These are phyloP conservation scores for Caenorhabditis imperialis DNA, from an alignment of 2,888 invertebrate genomes.

Conservation along the genomic window DNA sequence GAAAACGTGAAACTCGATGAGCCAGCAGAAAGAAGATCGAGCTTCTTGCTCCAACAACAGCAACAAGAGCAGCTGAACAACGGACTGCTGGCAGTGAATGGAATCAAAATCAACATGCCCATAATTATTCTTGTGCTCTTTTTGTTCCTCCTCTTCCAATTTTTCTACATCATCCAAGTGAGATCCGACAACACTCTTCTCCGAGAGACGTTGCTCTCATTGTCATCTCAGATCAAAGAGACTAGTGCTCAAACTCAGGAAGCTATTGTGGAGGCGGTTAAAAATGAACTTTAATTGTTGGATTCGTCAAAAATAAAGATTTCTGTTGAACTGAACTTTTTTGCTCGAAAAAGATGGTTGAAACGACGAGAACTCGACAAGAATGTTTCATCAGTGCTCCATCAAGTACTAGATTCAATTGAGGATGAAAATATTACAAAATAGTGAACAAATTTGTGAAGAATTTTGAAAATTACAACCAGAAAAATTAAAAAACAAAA, in stretches of 20 bases:
- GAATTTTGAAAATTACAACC: neutral
- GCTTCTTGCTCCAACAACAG: conserved; percentile 48
- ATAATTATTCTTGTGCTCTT: conserved; percentile 29
- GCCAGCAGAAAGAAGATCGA: conserved; percentile 57
- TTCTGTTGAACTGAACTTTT: neutral
- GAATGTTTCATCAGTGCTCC: neutral
- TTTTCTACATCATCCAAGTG: conserved; percentile 47
- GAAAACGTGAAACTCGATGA: conserved; percentile 54
- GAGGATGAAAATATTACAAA: neutral
- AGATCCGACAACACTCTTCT: conserved; percentile 39
- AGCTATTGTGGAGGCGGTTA: conserved; percentile 10
- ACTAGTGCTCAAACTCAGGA: conserved; percentile 1
- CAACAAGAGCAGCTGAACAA: neutral
- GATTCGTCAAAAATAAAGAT: too few relatives aligned
- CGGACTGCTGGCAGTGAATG: conserved; percentile 1
- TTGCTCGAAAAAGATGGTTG: neutral
- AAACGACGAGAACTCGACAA: neutral
- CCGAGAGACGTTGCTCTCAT: conserved; percentile 27
- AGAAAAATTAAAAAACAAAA: conserved; percentile 3
- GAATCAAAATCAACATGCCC: conserved; percentile 28
- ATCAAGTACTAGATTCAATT: neutral
- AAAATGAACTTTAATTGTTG: conserved; percentile 21
- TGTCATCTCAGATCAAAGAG: conserved; percentile 33
- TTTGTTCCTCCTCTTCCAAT: conserved; percentile 42
- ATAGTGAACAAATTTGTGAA: neutral